Base-by-base conservation (phyloP, 2,888 invertebrate genomes). In the Polymixis lichenea region DNA sequence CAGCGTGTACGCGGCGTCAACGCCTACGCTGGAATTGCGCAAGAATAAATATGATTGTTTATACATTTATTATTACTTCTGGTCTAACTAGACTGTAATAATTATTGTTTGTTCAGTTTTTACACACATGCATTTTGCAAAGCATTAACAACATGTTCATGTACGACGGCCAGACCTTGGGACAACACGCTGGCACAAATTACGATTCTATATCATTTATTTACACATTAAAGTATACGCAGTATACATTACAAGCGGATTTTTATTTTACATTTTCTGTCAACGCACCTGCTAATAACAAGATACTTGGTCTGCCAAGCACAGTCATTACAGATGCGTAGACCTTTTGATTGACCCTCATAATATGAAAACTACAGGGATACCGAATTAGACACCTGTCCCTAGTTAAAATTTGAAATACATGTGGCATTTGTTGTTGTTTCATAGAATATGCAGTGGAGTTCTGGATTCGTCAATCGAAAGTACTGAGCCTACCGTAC, bases 401-500 rank as follows among this genome's bases (percentile, higher is more conserved):
- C 19, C 11, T 32, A 32, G 32, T 19, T 61, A 32, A 22, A 62
- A 38, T 32, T 38, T 61, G 13, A n/a, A 38, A n/a, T 25, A 64
- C n/a, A 11, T 19, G 25, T 25, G 19, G 3, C 7, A 22, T 22
- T 9, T 43, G 6, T 43, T 64, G 46, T 46, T 65, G 43, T 43
- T 51, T 28, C 2, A 46, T n/a, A 75, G 75, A 75, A 91, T 94
- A 94, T 46, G 98, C 98, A 82, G 97, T 98, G 32, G 95, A 97
- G 32, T 99, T 98, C 93, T 97, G 98, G 84, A 95, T 96, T 85
- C 96, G 96, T 58, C 98, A 98, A 92, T 98, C 98, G 0, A 93
- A 96, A 46, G 97, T 97, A 72, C 92, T 98, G 69, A 97, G 96
- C 0, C 93, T 99, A 69, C 97, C 98, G 1, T 94, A 97, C 77